Percentiles rank a stretch among this genome's conserved stretches.
Evolutionary conservation across 2,797 vertebrate genomes (phyloP).

Genomic region (Acipenser transmontanus): DNA sequence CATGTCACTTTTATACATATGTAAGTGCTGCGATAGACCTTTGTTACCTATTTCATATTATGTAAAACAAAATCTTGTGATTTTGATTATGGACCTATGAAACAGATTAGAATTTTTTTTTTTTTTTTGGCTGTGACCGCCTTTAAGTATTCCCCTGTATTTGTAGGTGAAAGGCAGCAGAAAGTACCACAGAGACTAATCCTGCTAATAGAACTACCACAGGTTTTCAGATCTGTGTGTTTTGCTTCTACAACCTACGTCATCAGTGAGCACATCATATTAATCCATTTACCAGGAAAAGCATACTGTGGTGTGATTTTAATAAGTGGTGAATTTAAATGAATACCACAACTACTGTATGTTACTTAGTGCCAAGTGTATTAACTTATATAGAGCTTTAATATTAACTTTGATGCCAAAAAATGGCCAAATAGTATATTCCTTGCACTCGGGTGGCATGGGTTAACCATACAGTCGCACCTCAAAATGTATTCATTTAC

Average conservation of each 20-base stretch:
- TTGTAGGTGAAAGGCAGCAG: constrained; percentile 35
- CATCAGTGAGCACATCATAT: neutral
- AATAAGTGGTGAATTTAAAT: neutral
- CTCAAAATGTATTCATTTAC: too few relatives aligned
- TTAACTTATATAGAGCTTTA: neutral
- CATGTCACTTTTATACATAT: neutral
- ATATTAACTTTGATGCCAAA: neutral
- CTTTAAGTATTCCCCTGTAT: constrained; percentile 50
- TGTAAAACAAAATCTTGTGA: constrained; percentile 38
- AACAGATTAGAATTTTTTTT: constrained; percentile 50
- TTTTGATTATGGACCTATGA: constrained; percentile 51
- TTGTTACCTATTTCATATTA: constrained; percentile 6
- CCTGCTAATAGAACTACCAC: constrained; percentile 5
- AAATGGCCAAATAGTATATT: neutral
- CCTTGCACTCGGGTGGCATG: too few relatives aligned
- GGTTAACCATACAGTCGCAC: too few relatives aligned
- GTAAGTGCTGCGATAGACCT: constrained; percentile 6
- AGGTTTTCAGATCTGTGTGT: neutral
- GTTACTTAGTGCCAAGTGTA: neutral
- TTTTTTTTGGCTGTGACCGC: constrained; percentile 40
- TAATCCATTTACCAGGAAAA: neutral
- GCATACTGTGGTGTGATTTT: neutral
- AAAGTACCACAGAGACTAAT: constrained; percentile 9
- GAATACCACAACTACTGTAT: neutral
- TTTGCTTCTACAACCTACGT: neutral